These are phyloP conservation scores for Drosophila melanosoma DNA, from an alignment of 2,888 invertebrate genomes.

Conservation along the genomic window DNA sequence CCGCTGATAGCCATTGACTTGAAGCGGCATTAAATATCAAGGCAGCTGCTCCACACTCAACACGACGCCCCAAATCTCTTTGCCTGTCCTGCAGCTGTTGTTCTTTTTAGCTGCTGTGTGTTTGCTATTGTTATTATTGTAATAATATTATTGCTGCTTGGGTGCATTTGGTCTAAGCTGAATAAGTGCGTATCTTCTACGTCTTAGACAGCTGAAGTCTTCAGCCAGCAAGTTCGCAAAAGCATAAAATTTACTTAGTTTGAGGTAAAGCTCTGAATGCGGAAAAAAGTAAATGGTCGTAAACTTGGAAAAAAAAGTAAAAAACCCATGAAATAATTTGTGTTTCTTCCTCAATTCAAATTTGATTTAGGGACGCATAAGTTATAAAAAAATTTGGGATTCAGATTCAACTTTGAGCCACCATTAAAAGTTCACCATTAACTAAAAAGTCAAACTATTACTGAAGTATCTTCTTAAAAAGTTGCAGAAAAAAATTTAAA, in stretches of 20 bases:
- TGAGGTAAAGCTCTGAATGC: not conserved
- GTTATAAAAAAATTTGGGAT: not conserved
- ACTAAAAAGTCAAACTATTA: not conserved
- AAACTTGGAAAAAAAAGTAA: not conserved
- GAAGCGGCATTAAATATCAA: slow-evolving; percentile 64
- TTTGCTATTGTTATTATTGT: slow-evolving; percentile 42
- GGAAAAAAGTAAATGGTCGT: not conserved
- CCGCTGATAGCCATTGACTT: slow-evolving; percentile 52
- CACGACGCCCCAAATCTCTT: slow-evolving; percentile 25
- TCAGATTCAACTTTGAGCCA: not conserved
- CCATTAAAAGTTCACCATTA: not conserved
- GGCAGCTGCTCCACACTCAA: slow-evolving; percentile 44
- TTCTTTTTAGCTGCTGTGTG: slow-evolving; percentile 36
- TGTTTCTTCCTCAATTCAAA: not conserved
- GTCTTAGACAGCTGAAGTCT: slow-evolving; percentile 32
- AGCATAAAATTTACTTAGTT: slow-evolving; percentile 35
- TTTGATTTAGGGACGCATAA: not conserved
- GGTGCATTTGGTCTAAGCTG: slow-evolving; percentile 51
- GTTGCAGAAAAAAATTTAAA: not conserved
- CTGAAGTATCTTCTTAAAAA: not conserved
- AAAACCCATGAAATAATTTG: not conserved
- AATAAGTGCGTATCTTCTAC: slow-evolving; percentile 8
- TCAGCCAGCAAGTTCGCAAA: slow-evolving; percentile 15
- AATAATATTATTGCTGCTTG: slow-evolving; percentile 66
- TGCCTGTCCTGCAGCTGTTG: slow-evolving; percentile 53